Base-by-base conservation (phyloP, 1,140 invertebrate genomes). In the Drosophila obscura region DNA sequence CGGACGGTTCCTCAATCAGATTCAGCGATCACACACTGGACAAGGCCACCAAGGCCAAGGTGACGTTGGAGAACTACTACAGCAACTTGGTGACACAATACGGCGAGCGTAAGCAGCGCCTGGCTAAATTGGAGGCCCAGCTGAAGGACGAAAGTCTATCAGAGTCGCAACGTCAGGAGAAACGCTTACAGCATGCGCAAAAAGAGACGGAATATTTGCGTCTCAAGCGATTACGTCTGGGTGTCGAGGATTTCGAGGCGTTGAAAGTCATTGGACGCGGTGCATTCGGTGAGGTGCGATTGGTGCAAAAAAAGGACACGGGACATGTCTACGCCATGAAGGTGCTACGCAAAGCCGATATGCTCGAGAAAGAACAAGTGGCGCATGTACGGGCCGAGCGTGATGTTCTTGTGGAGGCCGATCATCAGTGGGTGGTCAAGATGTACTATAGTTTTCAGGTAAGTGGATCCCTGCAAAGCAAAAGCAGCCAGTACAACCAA, bases 301-400 rank as follows among this genome's bases (percentile, higher is more conserved):
- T 99, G 13, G 99, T 99, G 50, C 99, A 99, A 93, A 99, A 99
- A 92, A 99, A 99, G 92, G 99, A 99, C 92, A 99, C 98, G 7
- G 99, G 99, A 24, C 98, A 99, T 93, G 98, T 99, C 22, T 99
- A 99, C 93, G 99, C 99, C 11, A 99, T 99, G 99, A 99, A 99
- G 93, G 99, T 99, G 91, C 94, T 99, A 35, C 94, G 98, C 63
- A 99, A 99, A 92, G 97, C 97, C 11, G 99, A 99, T 92, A 99
- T 99, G 99, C 93, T 99, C 49, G 98, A 99, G 92, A 99, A 99
- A 91, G 99, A 99, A 94, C 99, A 99, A 94, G 94, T 99, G 57
- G 99, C 99, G 3, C 99, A 99, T 93, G 99, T 99, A 4, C 94
- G 99, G 82, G 99, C 99, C 7, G 99, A 99, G 93, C 94, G 99